These are phyloP conservation scores for Vespertilio murinus DNA, from an alignment of 2,797 vertebrate species.

Conservation along the genomic window DNA sequence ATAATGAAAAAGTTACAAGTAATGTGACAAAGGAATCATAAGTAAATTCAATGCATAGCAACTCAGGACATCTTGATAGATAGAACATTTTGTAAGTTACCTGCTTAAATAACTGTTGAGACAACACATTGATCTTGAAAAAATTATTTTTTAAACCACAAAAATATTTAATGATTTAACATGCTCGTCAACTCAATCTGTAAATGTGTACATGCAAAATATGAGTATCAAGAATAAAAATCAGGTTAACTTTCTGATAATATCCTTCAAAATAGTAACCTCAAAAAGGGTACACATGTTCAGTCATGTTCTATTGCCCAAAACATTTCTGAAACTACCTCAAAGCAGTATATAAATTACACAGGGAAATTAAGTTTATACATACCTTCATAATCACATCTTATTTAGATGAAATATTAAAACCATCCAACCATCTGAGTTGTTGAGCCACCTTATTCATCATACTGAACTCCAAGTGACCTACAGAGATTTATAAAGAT, in stretches of 20 bases:
- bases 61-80: constrained; percentile 25
- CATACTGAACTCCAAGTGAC: constrained; percentile 13
- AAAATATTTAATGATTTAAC: constrained; percentile 23
- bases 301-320: not conserved
- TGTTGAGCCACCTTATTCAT: constrained; percentile 9
- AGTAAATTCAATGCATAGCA: constrained; percentile 21
- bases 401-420: constrained; percentile 21
- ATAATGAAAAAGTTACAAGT: constrained; percentile 60
- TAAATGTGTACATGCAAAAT: not conserved
- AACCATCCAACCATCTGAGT: not conserved
- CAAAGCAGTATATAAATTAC: not conserved
- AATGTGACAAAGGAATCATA: constrained; percentile 47
- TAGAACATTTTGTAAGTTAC: constrained; percentile 20
- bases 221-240: constrained; percentile 12
- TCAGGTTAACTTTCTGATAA: not conserved
- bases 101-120: constrained; percentile 42
- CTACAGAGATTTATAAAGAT: constrained; percentile 24
- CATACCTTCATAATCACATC: not conserved
- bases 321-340: not conserved
- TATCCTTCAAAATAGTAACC: not conserved
- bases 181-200: not conserved
- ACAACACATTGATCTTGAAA: constrained; percentile 44
- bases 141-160: constrained; percentile 13
- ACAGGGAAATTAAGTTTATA: not conserved
- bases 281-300: not conserved